Evolutionary conservation across 1,140 invertebrate genomes (phyloP).

Genomic region (Triops longicaudatus): DNA sequence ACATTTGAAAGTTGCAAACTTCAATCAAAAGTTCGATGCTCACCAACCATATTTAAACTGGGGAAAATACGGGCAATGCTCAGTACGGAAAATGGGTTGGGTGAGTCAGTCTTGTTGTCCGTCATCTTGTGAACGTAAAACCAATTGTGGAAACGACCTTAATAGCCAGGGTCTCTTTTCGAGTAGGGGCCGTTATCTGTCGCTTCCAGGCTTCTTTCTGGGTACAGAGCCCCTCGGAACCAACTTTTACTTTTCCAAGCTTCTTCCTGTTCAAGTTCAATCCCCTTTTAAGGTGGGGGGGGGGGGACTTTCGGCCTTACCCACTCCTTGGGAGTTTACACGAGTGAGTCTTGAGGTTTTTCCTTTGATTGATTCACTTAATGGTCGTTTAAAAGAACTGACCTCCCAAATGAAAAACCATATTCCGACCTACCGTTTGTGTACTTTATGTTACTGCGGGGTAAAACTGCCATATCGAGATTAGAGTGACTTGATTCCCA

Average conservation of each 20-base stretch:
- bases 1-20: too few species aligned
- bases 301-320: not conserved
- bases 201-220: not conserved
- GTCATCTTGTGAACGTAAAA: not conserved
- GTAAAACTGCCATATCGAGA: too few species aligned
- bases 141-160: constrained; percentile 11
- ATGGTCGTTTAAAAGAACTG: not conserved
- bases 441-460: too few species aligned
- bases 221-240: too few species aligned
- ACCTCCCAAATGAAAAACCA: not conserved
- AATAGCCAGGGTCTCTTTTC: not conserved
- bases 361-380: constrained; percentile 1
- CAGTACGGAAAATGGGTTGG: too few species aligned
- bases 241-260: too few species aligned
- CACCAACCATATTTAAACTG: too few species aligned
- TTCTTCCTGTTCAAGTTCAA: not conserved
- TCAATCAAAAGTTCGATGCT: too few species aligned
- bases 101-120: too few species aligned
- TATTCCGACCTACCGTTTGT: not conserved
- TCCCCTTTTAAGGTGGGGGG: too few species aligned
- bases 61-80: too few species aligned
- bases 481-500: too few species aligned
- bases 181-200: not conserved
- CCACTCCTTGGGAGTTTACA: not conserved
- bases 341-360: not conserved